phyloP scores from a whole-genome alignment of 2,113 vertebrate species.

The Microcebus tavaratra region DNA sequence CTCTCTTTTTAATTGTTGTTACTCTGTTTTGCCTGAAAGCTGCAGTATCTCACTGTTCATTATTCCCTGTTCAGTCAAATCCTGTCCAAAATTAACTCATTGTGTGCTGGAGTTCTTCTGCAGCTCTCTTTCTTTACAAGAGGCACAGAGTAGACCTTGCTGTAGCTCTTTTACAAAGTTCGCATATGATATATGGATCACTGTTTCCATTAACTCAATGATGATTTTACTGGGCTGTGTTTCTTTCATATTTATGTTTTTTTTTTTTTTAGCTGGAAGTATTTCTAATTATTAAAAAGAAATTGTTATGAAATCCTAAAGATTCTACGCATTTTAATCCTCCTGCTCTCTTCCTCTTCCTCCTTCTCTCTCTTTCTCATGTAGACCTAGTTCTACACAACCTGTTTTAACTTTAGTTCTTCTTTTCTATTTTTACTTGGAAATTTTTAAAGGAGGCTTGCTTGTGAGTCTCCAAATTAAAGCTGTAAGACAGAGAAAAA shows the following conservation, averaged over 20 bases:
- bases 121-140: slow-evolving; percentile 26
- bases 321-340: neutral
- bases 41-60: slow-evolving; percentile 91
- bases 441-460: slow-evolving; percentile 76
- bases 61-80: slow-evolving; percentile 86
- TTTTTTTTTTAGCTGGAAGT: neutral
- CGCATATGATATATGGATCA: too few species aligned
- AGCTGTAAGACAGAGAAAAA: neutral
- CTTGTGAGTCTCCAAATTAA: slow-evolving; percentile 74
- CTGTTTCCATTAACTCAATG: neutral
- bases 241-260: neutral
- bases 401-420: slow-evolving; percentile 66
- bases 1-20: slow-evolving; percentile 88
- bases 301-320: neutral
- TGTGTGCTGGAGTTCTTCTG: slow-evolving; percentile 48
- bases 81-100: slow-evolving; percentile 85
- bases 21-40: slow-evolving; percentile 90
- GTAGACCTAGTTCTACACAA: slow-evolving; percentile 62
- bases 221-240: neutral
- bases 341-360: neutral
- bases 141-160: neutral
- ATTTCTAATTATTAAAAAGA: neutral
- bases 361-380: neutral
- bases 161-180: neutral
- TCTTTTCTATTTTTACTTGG: slow-evolving; percentile 67